Base-by-base conservation (phyloP, 1,140 invertebrate species). In the Drosophila pseudoananassae region DNA sequence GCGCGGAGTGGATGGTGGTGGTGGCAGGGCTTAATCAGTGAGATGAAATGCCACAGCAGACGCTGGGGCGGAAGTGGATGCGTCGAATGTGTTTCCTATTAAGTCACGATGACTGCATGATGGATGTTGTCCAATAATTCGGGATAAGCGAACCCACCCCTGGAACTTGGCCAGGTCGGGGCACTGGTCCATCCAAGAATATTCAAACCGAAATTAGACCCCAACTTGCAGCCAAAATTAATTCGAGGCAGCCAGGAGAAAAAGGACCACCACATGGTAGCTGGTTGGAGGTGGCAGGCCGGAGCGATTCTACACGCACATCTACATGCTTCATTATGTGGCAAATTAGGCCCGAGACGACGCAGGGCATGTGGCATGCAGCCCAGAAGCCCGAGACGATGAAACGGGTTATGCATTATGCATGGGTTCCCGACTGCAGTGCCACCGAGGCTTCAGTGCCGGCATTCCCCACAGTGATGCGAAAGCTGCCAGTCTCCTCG, bases 331-430 rank as follows among this genome's bases (percentile, higher is more conserved):
- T 88, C 87, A 87, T 87, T 87, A 87, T 83, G 83, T 84, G 88
- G 77, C 83, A 87, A 87, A 88, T 89, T 88, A 89, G 84, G 79
- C 84, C 76, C 80, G 53, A 71, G 83, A 70, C 50, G 75, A 12
- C 45, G n/a, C 8, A 23, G 17, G 25, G 36, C 36, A 20, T 70
- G 68, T 20, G 45, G 40, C 17, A 20, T 20, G 20, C 23, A 52
- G 36, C 45, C 29, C 54, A 56, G 63, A 17, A 29, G 57, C 51
- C 63, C 40, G 50, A 69, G 73, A 74, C 78, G 84, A 88, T 83
- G 78, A 88, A 89, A 89, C 79, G 72, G 76, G 79, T 79, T 83
- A 79, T 88, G 83, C 84, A 88, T 88, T 70, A 88, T 88, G 83
- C 83, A 88, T 88, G 83, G 71, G 33, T 36, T 36, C 63, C 83